Conservation (phyloP, 64 coral and sea anemone genomes). For the Montipora cactus region DNA sequence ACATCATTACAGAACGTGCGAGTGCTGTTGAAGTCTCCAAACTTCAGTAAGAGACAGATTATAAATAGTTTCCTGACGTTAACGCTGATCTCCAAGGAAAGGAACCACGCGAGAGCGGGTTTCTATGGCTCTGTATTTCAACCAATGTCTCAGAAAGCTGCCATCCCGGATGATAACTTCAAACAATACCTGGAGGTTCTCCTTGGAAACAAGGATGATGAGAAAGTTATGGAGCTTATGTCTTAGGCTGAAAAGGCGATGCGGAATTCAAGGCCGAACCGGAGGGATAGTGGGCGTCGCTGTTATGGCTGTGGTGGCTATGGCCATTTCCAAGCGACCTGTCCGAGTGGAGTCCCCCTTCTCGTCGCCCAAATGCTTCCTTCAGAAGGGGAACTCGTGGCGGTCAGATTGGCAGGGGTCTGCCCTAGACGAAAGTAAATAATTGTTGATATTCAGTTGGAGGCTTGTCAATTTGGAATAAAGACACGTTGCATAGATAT, state of each 20-base stretch:
- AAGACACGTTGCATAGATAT: too few relatives aligned
- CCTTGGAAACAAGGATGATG: too few relatives aligned
- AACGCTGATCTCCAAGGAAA: slow-evolving; percentile 37
- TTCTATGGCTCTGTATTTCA: slow-evolving; percentile 38
- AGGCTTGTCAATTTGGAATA: too few relatives aligned
- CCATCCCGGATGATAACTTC: not conserved
- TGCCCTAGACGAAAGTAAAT: not conserved
- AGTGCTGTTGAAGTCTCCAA: not conserved
- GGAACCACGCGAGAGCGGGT: not conserved
- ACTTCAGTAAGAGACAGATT: slow-evolving; percentile 42
- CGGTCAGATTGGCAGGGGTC: not conserved
- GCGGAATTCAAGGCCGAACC: not conserved
- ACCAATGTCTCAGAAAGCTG: slow-evolving; percentile 28
- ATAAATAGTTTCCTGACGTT: not conserved
- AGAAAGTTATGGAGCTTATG: too few relatives aligned
- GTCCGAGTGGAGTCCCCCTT: slow-evolving; percentile 25
- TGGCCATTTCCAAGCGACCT: not conserved
- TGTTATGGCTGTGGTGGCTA: too few relatives aligned
- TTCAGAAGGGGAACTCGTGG: not conserved
- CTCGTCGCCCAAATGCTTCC: slow-evolving; percentile 3
- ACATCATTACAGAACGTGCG: too few relatives aligned
- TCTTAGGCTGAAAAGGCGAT: too few relatives aligned
- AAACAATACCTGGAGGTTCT: too few relatives aligned
- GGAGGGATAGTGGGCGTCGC: not conserved
- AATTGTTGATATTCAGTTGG: too few relatives aligned